These are phyloP conservation scores for Megaleporinus macrocephalus DNA, from an alignment of 2,113 vertebrate species.

Conservation along the genomic window DNA sequence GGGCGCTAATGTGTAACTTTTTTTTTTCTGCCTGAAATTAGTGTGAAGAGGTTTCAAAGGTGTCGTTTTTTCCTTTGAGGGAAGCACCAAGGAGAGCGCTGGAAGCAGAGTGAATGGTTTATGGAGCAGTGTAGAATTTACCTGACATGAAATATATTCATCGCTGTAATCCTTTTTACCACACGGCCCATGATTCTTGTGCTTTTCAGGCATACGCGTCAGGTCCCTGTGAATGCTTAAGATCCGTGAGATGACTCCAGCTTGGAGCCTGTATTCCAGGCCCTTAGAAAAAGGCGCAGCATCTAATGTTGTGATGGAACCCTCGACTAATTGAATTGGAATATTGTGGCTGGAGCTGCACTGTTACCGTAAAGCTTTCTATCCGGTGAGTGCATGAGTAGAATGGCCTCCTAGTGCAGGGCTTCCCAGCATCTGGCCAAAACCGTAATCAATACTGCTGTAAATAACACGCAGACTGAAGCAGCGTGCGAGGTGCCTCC, in stretches of 20 bases:
- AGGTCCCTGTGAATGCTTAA: background rate
- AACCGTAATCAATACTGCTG: constrained; percentile 65
- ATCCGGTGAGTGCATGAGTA: constrained; percentile 17
- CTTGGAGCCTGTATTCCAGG: constrained; percentile 12
- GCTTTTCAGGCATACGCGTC: background rate
- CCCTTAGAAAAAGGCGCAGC: background rate
- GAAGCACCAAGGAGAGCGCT: constrained; percentile 55
- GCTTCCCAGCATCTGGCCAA: constrained; percentile 55
- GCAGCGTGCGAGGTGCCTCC: constrained; percentile 29
- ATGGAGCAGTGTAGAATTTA: constrained; percentile 35
- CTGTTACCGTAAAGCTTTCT: constrained; percentile 44
- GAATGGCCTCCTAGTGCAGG: constrained; percentile 22
- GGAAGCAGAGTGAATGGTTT: constrained; percentile 54
- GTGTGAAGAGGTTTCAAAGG: constrained; percentile 55
- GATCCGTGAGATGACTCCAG: constrained; percentile 19
- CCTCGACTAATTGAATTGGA: constrained; percentile 38
- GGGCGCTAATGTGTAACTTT: constrained; percentile 48
- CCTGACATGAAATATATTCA: constrained; percentile 27
- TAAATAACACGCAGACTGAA: constrained; percentile 66
- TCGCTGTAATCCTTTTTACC: constrained; percentile 28
- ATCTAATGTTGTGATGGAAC: constrained; percentile 35
- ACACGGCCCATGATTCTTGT: background rate
- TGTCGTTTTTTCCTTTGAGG: constrained; percentile 66
- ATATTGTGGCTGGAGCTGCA: constrained; percentile 31
- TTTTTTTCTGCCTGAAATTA: constrained; percentile 54